A percentile compares a stretch with the other conserved stretches of the same genome.
These are phyloP conservation scores for Bambusicola thoracicus DNA, from an alignment of 2,113 vertebrate species.

Conservation along the genomic window DNA sequence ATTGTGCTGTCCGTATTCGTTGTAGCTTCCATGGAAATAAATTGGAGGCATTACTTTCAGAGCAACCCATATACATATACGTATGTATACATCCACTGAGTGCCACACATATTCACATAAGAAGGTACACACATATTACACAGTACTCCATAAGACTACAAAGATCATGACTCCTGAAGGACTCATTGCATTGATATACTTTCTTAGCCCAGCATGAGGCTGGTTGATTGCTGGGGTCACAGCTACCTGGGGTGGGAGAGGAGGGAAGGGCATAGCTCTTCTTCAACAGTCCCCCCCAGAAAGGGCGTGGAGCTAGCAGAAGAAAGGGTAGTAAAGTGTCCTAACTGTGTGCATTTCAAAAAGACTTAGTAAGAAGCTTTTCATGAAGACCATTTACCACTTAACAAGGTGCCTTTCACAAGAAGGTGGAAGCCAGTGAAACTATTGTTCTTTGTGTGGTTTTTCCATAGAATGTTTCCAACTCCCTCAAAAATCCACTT, in stretches of 20 bases:
- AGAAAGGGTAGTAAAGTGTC: conserved; percentile 42
- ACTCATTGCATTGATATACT: conserved; percentile 87
- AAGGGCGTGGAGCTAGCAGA: conserved; percentile 59
- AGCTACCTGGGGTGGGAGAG: conserved; percentile 58
- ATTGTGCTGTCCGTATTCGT: not conserved
- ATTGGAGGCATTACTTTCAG: not conserved
- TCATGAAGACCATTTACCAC: conserved; percentile 69
- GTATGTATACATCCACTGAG: not conserved
- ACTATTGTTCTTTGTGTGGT: conserved; percentile 17
- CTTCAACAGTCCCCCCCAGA: conserved; percentile 68
- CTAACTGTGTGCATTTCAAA: conserved; percentile 53
- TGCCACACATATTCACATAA: not conserved
- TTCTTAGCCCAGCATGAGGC: conserved; percentile 79
- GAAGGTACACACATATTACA: not conserved
- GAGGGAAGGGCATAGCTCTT: conserved; percentile 66
- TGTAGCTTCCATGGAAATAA: not conserved
- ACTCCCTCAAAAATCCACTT: conserved; percentile 11
- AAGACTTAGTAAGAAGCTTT: conserved; percentile 68
- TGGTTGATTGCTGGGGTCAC: conserved; percentile 72
- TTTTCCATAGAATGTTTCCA: conserved; percentile 23
- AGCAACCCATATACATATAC: not conserved
- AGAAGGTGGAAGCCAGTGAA: conserved; percentile 61
- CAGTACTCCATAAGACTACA: conserved; percentile 14
- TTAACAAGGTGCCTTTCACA: conserved; percentile 68
- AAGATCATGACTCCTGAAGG: conserved; percentile 77